phyloP scores from a whole-genome alignment of 2,888 invertebrate genomes.

The Drosophila paracracens region DNA sequence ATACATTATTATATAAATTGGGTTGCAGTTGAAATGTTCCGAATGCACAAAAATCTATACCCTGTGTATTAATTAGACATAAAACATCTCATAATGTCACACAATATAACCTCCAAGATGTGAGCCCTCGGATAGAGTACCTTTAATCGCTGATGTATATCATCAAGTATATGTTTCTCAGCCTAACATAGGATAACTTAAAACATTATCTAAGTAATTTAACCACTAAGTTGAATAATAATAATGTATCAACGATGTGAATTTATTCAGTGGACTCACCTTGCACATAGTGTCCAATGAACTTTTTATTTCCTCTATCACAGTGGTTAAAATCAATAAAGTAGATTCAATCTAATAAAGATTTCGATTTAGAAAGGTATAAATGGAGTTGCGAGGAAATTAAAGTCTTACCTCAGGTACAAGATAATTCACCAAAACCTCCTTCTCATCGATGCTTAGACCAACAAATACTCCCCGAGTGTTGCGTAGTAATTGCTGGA shows the following conservation, averaged over 20 bases:
- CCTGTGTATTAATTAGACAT: neutral
- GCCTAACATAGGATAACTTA: too few species aligned
- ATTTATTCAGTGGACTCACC: slow-evolving; percentile 57
- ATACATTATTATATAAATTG: too few species aligned
- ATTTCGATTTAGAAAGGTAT: too few species aligned
- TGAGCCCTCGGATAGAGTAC: neutral
- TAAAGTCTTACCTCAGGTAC: slow-evolving; percentile 87
- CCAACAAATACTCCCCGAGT: slow-evolving; percentile 87
- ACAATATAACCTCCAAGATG: neutral
- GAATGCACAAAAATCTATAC: neutral
- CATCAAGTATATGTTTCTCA: too few species aligned
- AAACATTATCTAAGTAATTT: neutral
- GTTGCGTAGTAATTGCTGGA: slow-evolving; percentile 87
- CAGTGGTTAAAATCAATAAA: slow-evolving; percentile 87
- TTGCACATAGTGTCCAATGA: slow-evolving; percentile 88
- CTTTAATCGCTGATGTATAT: neutral
- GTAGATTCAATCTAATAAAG: slow-evolving; percentile 87
- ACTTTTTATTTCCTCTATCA: slow-evolving; percentile 87
- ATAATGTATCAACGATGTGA: neutral
- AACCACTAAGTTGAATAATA: neutral
- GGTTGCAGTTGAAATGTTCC: neutral
- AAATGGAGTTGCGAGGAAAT: neutral
- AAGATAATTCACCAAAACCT: slow-evolving; percentile 88
- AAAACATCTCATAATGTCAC: neutral
- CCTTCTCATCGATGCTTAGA: slow-evolving; percentile 87